Evolutionary conservation across 2,888 invertebrate species (phyloP).

Genomic region (Gerris lacustris): DNA sequence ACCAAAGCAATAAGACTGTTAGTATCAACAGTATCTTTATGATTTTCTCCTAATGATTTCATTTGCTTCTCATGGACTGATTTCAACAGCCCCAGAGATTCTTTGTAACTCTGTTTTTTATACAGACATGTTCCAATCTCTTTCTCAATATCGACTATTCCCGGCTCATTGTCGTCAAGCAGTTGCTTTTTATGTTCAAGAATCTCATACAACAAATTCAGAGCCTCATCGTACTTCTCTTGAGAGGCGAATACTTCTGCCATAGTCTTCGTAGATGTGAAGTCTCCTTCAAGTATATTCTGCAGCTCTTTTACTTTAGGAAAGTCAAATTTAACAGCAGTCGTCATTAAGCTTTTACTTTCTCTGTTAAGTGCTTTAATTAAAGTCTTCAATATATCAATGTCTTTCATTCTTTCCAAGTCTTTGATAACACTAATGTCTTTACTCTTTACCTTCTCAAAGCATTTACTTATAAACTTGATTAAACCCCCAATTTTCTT

Average conservation of each 20-base stretch:
- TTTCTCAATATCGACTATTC: neutral
- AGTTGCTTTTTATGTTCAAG: neutral
- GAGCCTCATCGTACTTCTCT: neutral
- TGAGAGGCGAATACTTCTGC: neutral
- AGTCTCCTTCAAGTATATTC: neutral
- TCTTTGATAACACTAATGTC: too few species aligned
- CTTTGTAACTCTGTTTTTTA: neutral
- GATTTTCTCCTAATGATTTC: neutral
- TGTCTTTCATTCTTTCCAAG: too few species aligned
- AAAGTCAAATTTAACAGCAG: neutral
- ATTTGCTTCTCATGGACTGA: neutral
- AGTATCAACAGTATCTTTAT: neutral
- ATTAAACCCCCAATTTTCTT: neutral
- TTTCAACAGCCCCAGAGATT: neutral
- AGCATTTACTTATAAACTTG: neutral
- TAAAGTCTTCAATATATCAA: neutral
- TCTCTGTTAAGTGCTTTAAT: neutral
- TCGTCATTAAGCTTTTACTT: too few species aligned
- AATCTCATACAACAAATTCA: neutral
- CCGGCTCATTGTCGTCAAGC: neutral
- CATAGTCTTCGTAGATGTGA: neutral
- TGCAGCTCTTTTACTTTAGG: conserved; percentile 2
- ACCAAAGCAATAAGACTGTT: too few species aligned
- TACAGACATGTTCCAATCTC: neutral
- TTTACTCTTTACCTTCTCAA: too few species aligned